Percentiles rank a stretch among this genome's conserved stretches.
Evolutionary conservation across 2,888 invertebrate species (phyloP).

Genomic region (Eustalomyia histrio): DNA sequence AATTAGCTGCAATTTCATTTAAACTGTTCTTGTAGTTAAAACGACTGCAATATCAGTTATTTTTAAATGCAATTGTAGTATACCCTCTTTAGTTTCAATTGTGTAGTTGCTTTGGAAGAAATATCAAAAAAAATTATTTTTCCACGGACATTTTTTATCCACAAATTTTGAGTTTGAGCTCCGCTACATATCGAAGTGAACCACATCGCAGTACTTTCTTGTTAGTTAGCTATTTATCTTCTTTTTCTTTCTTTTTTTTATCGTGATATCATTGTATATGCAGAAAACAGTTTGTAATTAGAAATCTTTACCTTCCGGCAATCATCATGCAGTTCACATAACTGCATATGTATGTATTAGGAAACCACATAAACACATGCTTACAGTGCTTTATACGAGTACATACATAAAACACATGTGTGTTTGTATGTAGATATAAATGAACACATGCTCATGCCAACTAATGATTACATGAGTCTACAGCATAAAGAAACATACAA

Average conservation of each 20-base stretch:
- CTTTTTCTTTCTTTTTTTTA: slow-evolving; percentile 33
- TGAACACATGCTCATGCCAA: not conserved
- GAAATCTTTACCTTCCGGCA: slow-evolving; percentile 65
- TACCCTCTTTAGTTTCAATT: no score
- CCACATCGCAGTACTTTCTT: no score
- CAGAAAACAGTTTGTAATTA: slow-evolving; percentile 66
- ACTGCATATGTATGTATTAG: slow-evolving; percentile 12
- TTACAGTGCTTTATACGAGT: not conserved
- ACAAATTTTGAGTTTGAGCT: no score
- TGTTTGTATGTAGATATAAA: not conserved
- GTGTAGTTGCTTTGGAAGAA: no score
- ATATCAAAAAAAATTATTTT: no score
- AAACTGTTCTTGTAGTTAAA: no score
- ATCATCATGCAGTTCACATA: slow-evolving; percentile 51
- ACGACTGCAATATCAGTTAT: no score
- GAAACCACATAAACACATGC: not conserved
- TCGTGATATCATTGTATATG: slow-evolving; percentile 52
- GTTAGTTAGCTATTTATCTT: not conserved
- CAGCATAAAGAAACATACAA: not conserved
- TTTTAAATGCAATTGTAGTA: no score
- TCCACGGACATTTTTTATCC: no score
- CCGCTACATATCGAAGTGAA: no score
- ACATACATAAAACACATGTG: no score
- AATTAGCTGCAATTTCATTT: no score
- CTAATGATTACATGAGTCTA: slow-evolving; percentile 9